These are phyloP conservation scores for Arvicanthis niloticus DNA, from an alignment of 2,113 vertebrate genomes.

Conservation along the genomic window DNA sequence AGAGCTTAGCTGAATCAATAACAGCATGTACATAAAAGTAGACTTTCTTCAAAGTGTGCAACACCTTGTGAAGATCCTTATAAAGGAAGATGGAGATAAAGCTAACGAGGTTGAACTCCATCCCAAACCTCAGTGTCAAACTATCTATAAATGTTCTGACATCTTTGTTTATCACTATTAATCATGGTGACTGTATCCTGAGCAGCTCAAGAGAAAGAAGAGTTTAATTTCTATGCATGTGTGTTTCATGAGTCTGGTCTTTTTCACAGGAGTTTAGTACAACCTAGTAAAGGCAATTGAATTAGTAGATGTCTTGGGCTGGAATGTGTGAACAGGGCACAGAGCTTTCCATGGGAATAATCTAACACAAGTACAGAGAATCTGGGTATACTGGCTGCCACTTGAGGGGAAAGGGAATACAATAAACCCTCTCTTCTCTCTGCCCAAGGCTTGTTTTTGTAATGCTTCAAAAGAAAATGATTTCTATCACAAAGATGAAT, in stretches of 20 bases:
- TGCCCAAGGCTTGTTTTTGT: not conserved
- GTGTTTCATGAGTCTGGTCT: not conserved
- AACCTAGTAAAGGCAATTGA: slow-evolving; percentile 9
- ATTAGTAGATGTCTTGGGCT: not conserved
- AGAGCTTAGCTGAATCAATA: slow-evolving; percentile 4
- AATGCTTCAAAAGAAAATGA: not conserved
- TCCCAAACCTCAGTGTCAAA: not conserved
- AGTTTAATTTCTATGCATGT: not conserved
- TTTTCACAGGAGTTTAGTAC: slow-evolving; percentile 31
- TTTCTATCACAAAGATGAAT: not conserved
- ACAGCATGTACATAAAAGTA: slow-evolving; percentile 27
- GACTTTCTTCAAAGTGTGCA: slow-evolving; percentile 22
- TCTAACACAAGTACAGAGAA: not conserved
- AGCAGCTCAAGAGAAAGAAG: not conserved
- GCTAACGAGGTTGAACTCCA: not conserved
- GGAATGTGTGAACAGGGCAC: not conserved
- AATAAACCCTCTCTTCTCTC: not conserved
- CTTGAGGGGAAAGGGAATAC: not conserved
- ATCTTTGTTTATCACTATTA: slow-evolving; percentile 41
- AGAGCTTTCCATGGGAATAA: not conserved
- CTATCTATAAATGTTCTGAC: not conserved
- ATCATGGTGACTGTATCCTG: not conserved
- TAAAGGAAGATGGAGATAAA: not conserved
- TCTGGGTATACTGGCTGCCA: not conserved
- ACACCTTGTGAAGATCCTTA: not conserved